Conservation (phyloP, 2,113 vertebrate genomes). For the Triplophysa siluroides region DNA sequence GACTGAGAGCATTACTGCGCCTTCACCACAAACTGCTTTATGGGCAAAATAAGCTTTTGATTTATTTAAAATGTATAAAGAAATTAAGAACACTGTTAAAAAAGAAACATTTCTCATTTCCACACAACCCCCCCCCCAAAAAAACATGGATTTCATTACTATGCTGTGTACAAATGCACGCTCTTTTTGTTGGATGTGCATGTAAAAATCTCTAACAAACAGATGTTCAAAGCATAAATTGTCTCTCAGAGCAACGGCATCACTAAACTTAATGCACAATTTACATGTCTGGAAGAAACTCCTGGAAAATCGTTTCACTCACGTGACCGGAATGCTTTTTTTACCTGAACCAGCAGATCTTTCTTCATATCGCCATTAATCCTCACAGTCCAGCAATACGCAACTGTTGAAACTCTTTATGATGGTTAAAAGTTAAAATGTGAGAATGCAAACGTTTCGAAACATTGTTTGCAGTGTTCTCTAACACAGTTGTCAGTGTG, state of each 20-base stretch:
- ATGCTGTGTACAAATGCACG: too few relatives aligned
- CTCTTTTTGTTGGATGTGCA: too few relatives aligned
- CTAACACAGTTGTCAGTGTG: not conserved
- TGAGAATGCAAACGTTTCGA: constrained; percentile 3
- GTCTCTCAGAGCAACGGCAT: constrained; percentile 26
- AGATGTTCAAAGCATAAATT: too few relatives aligned
- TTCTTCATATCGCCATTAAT: constrained; percentile 22
- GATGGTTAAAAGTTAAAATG: not conserved
- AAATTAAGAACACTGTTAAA: too few relatives aligned
- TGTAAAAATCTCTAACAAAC: too few relatives aligned
- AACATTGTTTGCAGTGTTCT: not conserved
- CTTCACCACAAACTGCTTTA: too few relatives aligned
- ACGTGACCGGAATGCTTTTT: not conserved
- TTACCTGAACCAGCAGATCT: not conserved
- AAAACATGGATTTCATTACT: too few relatives aligned
- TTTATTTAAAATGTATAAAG: too few relatives aligned
- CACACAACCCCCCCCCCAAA: too few relatives aligned
- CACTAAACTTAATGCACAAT: constrained; percentile 38
- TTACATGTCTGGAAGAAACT: constrained; percentile 39
- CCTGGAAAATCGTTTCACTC: constrained; percentile 59
- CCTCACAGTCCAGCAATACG: not conserved
- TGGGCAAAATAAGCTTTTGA: too few relatives aligned
- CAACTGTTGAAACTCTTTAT: not conserved
- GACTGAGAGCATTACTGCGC: not conserved
- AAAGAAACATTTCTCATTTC: too few relatives aligned